Percentiles rank a stretch among this genome's conserved stretches.
phyloP scores from a whole-genome alignment of 2,888 invertebrate genomes.

The Scaptomyza polygonia region DNA sequence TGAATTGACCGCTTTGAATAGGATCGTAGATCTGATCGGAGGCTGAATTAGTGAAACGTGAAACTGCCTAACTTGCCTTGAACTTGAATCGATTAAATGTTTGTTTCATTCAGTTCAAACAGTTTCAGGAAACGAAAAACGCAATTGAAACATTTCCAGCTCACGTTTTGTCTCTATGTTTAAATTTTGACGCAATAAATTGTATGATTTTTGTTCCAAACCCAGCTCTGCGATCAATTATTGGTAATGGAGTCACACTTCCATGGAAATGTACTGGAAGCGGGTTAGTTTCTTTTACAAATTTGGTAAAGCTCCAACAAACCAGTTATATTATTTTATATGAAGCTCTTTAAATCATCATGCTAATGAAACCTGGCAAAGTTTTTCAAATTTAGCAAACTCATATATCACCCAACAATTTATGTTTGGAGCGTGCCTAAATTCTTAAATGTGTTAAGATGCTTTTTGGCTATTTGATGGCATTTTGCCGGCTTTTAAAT shows the following conservation, averaged over 20 bases:
- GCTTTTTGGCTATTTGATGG: constrained; percentile 8
- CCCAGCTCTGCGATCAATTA: constrained; percentile 20
- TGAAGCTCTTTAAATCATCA: constrained; percentile 50
- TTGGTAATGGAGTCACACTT: constrained; percentile 33
- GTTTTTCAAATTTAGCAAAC: constrained; percentile 2
- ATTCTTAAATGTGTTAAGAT: constrained; percentile 16
- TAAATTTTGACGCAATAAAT: constrained; percentile 13
- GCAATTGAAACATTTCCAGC: constrained; percentile 36
- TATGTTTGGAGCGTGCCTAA: constrained; percentile 40
- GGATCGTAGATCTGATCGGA: constrained; percentile 19
- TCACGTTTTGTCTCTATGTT: constrained; percentile 13
- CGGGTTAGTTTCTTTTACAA: constrained; percentile 30
- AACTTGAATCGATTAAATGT: constrained; percentile 44
- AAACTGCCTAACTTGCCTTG: constrained; percentile 36
- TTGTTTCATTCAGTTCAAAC: constrained; percentile 23
- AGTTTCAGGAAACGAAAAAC: constrained; percentile 46
- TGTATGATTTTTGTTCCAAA: constrained; percentile 35
- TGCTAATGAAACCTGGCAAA: constrained; percentile 63
- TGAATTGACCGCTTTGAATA: constrained; percentile 29
- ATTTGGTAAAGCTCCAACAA: constrained; percentile 44
- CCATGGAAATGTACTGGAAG: constrained; percentile 56
- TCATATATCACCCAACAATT: constrained; percentile 26
- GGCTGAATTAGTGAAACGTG: constrained; percentile 16
- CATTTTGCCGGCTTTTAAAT: constrained; percentile 6
- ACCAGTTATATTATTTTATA: constrained; percentile 49